phyloP scores from a whole-genome alignment of 2,797 vertebrate genomes.

The Heterohyrax brucei region DNA sequence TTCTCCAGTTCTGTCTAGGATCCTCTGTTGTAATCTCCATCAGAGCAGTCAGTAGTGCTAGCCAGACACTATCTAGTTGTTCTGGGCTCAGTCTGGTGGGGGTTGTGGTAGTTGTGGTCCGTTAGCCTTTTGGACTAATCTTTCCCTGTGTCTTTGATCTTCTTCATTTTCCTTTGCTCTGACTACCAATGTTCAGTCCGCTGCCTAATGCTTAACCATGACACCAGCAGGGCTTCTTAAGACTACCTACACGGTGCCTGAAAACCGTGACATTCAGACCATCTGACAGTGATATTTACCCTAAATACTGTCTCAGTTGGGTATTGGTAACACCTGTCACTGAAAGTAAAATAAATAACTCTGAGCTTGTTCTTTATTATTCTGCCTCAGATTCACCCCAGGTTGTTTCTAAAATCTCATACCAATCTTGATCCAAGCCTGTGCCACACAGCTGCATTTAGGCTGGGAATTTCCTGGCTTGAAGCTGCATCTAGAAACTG shows the following conservation, averaged over 20 bases:
- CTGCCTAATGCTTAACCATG: background rate
- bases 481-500: background rate
- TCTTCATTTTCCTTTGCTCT: too few relatives aligned
- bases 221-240: background rate
- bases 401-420: conserved; percentile 8
- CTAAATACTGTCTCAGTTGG: background rate
- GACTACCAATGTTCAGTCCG: background rate
- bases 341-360: conserved; percentile 47
- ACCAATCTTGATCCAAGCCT: background rate
- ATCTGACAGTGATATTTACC: background rate
- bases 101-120: too few relatives aligned
- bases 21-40: too few relatives aligned
- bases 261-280: background rate
- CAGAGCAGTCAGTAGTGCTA: too few relatives aligned
- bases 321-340: background rate
- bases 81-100: too few relatives aligned
- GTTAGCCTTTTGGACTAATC: too few relatives aligned
- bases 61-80: too few relatives aligned
- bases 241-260: background rate
- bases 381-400: conserved; percentile 23
- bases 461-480: conserved; percentile 12
- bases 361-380: conserved; percentile 5
- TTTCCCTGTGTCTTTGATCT: too few relatives aligned
- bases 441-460: background rate
- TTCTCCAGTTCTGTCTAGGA: too few relatives aligned